Evolutionary conservation across 30 jellyfish, hydroid and myxozoan genomes (phyloP).

Genomic region (Pseudorhiza aurosa): DNA sequence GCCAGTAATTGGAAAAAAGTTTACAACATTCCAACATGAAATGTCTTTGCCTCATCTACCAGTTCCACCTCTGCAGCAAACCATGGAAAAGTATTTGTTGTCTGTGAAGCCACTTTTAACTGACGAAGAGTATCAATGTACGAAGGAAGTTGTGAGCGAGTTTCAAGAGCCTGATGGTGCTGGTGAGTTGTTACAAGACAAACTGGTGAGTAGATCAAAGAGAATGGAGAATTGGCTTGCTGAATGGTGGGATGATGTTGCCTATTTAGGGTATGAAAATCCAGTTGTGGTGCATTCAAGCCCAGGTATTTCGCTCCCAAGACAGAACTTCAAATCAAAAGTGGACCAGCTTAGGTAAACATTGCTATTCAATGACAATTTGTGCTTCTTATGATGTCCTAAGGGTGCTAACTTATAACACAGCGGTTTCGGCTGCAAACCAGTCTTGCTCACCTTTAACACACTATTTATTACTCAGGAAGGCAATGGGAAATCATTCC

Average conservation of each 20-base stretch:
- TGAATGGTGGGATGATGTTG: slow-evolving; percentile 95
- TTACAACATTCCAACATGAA: slow-evolving; percentile 61
- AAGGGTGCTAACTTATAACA: too few species aligned
- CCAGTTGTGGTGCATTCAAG: slow-evolving; percentile 92
- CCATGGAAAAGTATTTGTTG: slow-evolving; percentile 66
- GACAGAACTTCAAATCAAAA: slow-evolving; percentile 36
- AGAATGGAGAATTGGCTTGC: slow-evolving; percentile 85
- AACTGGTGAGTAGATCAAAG: slow-evolving; percentile 61
- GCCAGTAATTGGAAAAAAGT: slow-evolving; percentile 32
- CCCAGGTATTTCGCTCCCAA: slow-evolving; percentile 86
- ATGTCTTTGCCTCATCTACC: slow-evolving; percentile 80
- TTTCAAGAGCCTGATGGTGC: slow-evolving; percentile 77
- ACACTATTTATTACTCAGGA: too few species aligned
- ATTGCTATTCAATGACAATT: too few species aligned
- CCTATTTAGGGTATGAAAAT: slow-evolving; percentile 72
- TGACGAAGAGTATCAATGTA: slow-evolving; percentile 56
- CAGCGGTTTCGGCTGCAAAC: too few species aligned
- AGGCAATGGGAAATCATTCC: too few species aligned
- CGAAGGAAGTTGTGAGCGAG: slow-evolving; percentile 67
- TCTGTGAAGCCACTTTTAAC: slow-evolving; percentile 69
- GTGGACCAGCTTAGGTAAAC: slow-evolving; percentile 78
- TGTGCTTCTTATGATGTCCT: too few species aligned
- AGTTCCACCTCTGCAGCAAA: slow-evolving; percentile 87
- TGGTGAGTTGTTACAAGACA: slow-evolving; percentile 76
- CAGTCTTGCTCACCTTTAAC: too few species aligned